Conservation (phyloP, 2,888 invertebrate species). For the Carabus problematicus region DNA sequence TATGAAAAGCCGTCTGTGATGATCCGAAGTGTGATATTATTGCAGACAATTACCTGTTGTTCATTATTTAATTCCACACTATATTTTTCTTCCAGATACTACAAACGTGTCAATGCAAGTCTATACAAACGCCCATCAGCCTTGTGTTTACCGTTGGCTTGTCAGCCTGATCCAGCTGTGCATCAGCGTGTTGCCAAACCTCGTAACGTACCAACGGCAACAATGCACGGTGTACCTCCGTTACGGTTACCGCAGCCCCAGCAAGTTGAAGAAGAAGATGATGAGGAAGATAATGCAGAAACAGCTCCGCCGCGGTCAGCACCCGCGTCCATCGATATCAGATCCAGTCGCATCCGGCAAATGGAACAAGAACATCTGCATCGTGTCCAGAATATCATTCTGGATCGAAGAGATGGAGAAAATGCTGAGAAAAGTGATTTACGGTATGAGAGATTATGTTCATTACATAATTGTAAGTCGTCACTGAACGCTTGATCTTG, state of each 20-base stretch:
- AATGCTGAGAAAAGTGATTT: background rate
- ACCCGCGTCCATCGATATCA: background rate
- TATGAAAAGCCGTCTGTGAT: no score
- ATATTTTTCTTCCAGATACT: conserved; percentile 47
- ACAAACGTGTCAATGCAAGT: conserved; percentile 46
- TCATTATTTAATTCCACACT: background rate
- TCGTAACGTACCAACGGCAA: conserved; percentile 18
- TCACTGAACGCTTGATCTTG: background rate
- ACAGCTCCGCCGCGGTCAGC: conserved; percentile 39
- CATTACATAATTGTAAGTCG: background rate
- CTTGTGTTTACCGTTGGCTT: conserved; percentile 53
- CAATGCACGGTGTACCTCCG: conserved; percentile 26
- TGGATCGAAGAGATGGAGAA: conserved; percentile 5
- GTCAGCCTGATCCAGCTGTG: conserved; percentile 53
- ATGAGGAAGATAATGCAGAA: conserved; percentile 42
- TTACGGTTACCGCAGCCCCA: conserved; percentile 16
- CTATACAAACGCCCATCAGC: conserved; percentile 53
- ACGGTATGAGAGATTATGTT: background rate
- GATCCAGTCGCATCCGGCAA: background rate
- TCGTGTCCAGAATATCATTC: conserved; percentile 8
- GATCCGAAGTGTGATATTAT: no score
- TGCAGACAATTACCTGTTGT: background rate
- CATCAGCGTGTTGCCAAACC: conserved; percentile 45
- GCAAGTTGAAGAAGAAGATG: conserved; percentile 46
- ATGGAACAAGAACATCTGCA: conserved; percentile 14